These are phyloP conservation scores for Tapera naevia DNA, from an alignment of 2,797 vertebrate genomes.

Conservation along the genomic window DNA sequence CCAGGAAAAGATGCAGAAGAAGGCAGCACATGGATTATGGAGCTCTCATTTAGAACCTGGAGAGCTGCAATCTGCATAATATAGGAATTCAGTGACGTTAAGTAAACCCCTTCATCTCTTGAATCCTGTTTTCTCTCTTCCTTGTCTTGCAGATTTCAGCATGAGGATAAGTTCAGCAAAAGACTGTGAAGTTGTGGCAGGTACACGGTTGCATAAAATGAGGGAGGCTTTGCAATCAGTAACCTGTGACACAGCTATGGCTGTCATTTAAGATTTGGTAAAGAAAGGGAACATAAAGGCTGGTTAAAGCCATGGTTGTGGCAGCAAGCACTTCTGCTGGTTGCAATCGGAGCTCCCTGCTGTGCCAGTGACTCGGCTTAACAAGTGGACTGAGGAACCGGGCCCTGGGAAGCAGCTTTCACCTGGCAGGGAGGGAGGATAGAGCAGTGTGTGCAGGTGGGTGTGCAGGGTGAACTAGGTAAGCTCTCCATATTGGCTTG, in stretches of 20 bases:
- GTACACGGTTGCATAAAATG: neutral
- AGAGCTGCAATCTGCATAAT: neutral
- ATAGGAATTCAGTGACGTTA: neutral
- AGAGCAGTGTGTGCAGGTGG: fast-evolving
- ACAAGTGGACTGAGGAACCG: fast-evolving
- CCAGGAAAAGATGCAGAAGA: neutral
- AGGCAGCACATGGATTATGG: neutral
- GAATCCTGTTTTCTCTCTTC: neutral
- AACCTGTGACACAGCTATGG: fast-evolving
- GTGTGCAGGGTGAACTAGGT: neutral
- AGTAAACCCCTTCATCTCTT: neutral
- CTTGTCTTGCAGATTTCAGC: fast-evolving
- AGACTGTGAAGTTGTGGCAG: neutral
- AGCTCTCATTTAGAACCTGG: fast-evolving
- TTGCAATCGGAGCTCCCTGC: neutral
- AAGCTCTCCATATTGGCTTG: neutral
- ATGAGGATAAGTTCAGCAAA: neutral
- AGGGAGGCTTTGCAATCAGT: neutral
- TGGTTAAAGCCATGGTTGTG: neutral
- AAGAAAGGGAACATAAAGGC: neutral
- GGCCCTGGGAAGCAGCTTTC: neutral
- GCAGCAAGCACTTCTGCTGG: neutral
- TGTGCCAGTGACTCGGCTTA: fast-evolving
- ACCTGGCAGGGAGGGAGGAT: neutral
- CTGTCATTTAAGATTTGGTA: neutral